phyloP scores from a whole-genome alignment of 2,888 invertebrate species.

The Chydorus sphaericus region DNA sequence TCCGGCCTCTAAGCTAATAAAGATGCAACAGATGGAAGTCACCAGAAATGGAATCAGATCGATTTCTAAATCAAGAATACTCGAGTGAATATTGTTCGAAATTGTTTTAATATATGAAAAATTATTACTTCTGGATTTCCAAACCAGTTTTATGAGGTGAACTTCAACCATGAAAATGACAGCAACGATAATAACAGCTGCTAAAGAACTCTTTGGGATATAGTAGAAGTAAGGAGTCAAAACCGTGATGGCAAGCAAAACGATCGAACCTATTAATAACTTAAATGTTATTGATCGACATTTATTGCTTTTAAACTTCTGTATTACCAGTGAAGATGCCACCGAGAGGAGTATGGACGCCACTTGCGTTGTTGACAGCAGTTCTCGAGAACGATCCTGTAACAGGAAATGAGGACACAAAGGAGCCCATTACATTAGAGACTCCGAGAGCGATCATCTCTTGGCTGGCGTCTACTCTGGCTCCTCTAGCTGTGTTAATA shows the following conservation, averaged over 20 bases:
- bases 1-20: slow-evolving; percentile 70
- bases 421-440: slow-evolving; percentile 32
- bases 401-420: slow-evolving; percentile 33
- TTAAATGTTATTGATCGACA: background rate
- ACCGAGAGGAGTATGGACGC: slow-evolving; percentile 32
- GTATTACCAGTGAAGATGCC: slow-evolving; percentile 24
- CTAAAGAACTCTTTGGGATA: slow-evolving; percentile 70
- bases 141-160: slow-evolving; percentile 68
- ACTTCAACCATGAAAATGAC: slow-evolving; percentile 84
- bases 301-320: background rate
- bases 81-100: too few relatives aligned
- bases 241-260: slow-evolving; percentile 66
- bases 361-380: slow-evolving; percentile 34
- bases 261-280: slow-evolving; percentile 45
- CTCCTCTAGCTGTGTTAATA: background rate
- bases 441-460: slow-evolving; percentile 34
- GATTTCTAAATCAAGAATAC: too few relatives aligned
- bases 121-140: slow-evolving; percentile 53
- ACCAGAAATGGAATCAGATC: slow-evolving; percentile 73
- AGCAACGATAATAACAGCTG: slow-evolving; percentile 80
- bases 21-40: slow-evolving; percentile 70
- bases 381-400: slow-evolving; percentile 36
- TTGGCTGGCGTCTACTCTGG: slow-evolving; percentile 19
- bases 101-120: too few relatives aligned
- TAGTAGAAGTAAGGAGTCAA: slow-evolving; percentile 77